Evolutionary conservation across 1,140 invertebrate species (phyloP), one percentile per base, ranked within the genome.

Genomic region (Drosophila gunungcola): DNA sequence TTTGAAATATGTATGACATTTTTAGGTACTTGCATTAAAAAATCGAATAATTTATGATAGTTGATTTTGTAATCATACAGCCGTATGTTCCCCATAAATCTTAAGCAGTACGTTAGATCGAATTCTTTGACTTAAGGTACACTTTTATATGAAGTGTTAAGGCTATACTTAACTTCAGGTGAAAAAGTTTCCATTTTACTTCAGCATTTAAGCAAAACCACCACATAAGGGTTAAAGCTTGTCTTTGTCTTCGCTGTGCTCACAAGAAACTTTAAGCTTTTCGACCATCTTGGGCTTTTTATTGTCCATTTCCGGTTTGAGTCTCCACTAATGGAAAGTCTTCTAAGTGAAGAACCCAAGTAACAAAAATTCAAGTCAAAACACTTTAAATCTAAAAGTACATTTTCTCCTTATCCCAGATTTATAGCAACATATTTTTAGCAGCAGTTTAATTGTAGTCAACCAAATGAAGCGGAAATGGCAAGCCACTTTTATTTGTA

Each of bases 251-350:
- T 48, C 11, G 56, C 46, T 69, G 55, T 25, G 58, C 16, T 32
- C 46, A 4, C 36, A 76, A 63, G 60, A 29, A 60, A 61, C 9
- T 13, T 7, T 2, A 55, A 85, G 82, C 83, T 88, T 62, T 32
- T 4, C 29, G 11, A 34, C 21, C 52, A 61, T 79, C 83, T 88
- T 83, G 34, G 36, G 67, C 77, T 85, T 85, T 68, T 1, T 16
- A 34, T 41, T 11, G 2, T 1, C 3, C 34, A 13, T 16, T 68
- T 83, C 83, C 83, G 83, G 83, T 86, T 88, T 4, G 41, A 13
- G 16, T 76, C 70, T 43, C 36, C 3, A 25, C 63, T 60, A 45
- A 49, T 1, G 7, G 4, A 3, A 13, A 12, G 6, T 32, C 25
- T 34, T 32, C 27, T 3, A 32, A 32, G 46, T 43, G 36, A 36